These are phyloP conservation scores for Ischnura elegans DNA, from an alignment of 2,888 invertebrate species.

Conservation along the genomic window DNA sequence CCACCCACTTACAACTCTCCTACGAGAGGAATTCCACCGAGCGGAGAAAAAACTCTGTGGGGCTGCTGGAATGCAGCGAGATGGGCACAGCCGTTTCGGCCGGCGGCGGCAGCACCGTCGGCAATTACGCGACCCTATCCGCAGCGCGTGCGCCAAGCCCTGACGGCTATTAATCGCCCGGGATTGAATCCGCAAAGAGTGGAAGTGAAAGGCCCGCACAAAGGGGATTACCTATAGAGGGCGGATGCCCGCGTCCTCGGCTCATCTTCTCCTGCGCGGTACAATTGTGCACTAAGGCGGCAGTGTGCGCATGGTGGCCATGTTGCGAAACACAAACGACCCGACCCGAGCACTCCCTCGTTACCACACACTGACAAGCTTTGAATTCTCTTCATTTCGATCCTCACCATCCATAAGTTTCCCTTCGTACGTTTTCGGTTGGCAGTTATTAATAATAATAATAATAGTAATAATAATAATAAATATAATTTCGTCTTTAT, in stretches of 20 bases:
- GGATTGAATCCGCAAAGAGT: conserved; percentile 17
- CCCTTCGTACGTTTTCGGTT: too few species aligned
- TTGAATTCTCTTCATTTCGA: neutral
- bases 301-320: neutral
- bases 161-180: conserved; percentile 8
- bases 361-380: neutral
- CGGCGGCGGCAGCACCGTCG: neutral
- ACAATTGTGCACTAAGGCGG: neutral
- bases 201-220: conserved; percentile 35
- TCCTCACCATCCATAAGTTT: neutral
- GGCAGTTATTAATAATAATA: too few species aligned
- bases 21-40: too few species aligned
- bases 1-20: too few species aligned
- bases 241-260: neutral
- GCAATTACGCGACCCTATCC: neutral
- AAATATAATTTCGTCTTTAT: too few species aligned
- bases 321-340: conserved; percentile 5
- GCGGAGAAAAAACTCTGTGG: too few species aligned
- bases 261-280: neutral
- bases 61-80: neutral
- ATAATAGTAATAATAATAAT: too few species aligned
- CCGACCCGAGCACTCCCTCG: neutral
- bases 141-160: conserved; percentile 16
- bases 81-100: neutral
- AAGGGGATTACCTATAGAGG: conserved; percentile 17